Conservation (phyloP, 2,797 vertebrate genomes). For the Arrhamphus sclerolepis region DNA sequence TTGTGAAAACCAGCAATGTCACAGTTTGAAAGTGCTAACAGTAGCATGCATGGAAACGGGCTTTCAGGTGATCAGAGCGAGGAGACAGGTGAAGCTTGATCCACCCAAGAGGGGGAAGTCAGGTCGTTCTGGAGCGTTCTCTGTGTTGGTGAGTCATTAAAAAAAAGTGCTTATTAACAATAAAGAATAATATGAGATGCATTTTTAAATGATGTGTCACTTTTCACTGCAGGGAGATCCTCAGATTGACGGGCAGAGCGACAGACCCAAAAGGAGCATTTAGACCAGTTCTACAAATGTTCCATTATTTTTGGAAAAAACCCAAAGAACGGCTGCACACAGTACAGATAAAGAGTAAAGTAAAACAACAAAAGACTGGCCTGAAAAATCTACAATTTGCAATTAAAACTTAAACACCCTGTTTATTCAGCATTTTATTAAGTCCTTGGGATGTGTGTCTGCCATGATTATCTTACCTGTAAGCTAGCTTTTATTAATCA, state of each 20-base stretch:
- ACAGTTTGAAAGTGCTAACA: neutral
- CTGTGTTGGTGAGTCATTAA: conserved; percentile 69
- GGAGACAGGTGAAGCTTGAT: conserved; percentile 66
- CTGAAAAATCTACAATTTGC: conserved; percentile 23
- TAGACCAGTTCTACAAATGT: conserved; percentile 14
- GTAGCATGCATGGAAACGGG: conserved; percentile 2
- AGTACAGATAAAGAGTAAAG: conserved; percentile 13
- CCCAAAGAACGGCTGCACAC: neutral
- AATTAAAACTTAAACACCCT: conserved; percentile 16
- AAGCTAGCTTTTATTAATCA: conserved; percentile 41
- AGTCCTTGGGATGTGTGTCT: conserved; percentile 19
- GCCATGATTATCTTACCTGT: conserved; percentile 44
- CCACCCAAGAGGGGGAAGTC: conserved; percentile 53
- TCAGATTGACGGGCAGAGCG: conserved; percentile 36
- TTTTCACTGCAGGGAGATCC: conserved; percentile 65
- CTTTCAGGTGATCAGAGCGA: conserved; percentile 68
- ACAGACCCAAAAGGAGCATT: conserved; percentile 49
- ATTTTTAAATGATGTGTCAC: conserved; percentile 7
- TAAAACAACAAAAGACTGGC: conserved; percentile 27
- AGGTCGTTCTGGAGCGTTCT: conserved; percentile 64
- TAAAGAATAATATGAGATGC: neutral
- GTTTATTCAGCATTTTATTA: conserved; percentile 25
- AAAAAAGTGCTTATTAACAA: neutral
- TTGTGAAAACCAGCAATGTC: conserved; percentile 7
- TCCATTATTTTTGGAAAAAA: neutral